These are phyloP conservation scores for Aldrovandia affinis DNA, from an alignment of 2,797 vertebrate species.

Conservation along the genomic window DNA sequence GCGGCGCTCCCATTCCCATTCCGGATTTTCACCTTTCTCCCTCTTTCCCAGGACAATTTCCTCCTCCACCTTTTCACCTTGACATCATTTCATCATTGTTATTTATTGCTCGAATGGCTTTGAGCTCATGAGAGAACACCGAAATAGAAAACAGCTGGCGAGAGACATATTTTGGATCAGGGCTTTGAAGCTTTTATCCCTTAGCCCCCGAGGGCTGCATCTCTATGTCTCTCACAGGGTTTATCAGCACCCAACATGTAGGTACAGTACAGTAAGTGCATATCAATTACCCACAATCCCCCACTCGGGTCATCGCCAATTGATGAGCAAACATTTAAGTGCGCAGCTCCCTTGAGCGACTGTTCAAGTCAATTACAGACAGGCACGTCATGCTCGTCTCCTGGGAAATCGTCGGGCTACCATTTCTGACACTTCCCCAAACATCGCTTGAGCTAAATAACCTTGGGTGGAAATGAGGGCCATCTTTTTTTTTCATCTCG, in stretches of 20 bases:
- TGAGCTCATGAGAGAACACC: neutral
- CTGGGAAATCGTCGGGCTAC: neutral
- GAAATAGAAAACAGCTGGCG: neutral
- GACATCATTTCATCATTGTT: neutral
- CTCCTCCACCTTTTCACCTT: constrained; percentile 13
- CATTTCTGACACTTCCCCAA: neutral
- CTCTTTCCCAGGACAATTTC: neutral
- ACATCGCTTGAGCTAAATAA: neutral
- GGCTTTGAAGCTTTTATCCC: neutral
- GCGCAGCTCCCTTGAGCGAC: neutral
- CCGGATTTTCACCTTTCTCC: neutral
- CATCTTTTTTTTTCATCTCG: neutral
- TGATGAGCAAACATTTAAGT: neutral
- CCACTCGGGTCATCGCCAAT: neutral
- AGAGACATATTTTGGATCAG: neutral
- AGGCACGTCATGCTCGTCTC: neutral
- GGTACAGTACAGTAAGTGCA: neutral
- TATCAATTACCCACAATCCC: constrained; percentile 6
- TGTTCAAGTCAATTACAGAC: neutral
- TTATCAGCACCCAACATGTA: neutral
- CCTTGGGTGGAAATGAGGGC: neutral
- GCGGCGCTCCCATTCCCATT: neutral
- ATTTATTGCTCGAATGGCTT: neutral
- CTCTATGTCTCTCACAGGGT: neutral
- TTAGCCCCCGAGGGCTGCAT: neutral